Conservation (phyloP, 2,888 invertebrate genomes). For the Synergus itoensis region DNA sequence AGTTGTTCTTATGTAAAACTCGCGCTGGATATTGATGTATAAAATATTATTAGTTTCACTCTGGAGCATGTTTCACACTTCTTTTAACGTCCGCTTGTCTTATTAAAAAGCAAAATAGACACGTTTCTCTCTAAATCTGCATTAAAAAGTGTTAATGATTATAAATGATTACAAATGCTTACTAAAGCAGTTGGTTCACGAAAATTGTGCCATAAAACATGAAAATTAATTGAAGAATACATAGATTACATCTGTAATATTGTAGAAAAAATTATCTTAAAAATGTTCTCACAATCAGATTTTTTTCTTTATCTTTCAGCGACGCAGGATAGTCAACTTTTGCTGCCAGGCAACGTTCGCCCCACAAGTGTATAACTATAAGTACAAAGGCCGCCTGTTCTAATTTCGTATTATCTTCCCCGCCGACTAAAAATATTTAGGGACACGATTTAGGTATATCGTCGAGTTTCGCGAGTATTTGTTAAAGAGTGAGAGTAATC, state of each 20-base stretch:
- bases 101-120: too few relatives aligned
- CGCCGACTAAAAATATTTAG: conserved; percentile 52
- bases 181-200: too few relatives aligned
- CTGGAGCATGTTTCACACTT: background rate
- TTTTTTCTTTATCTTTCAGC: too few relatives aligned
- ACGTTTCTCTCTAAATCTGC: too few relatives aligned
- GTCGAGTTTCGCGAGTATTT: conserved; percentile 9
- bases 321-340: background rate
- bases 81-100: too few relatives aligned
- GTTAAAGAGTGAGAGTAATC: background rate
- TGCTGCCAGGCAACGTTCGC: background rate
- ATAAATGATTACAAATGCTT: too few relatives aligned
- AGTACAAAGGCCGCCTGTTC: conserved; percentile 58
- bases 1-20: conserved; percentile 65
- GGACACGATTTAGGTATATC: conserved; percentile 21
- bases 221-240: too few relatives aligned
- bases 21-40: conserved; percentile 51
- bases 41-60: conserved; percentile 52
- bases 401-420: conserved; percentile 57
- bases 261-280: too few relatives aligned
- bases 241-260: too few relatives aligned
- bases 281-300: too few relatives aligned
- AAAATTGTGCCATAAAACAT: too few relatives aligned
- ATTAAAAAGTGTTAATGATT: too few relatives aligned
- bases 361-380: conserved; percentile 46